Conservation (phyloP, 2,113 vertebrate genomes). For the Anguilla japonica region DNA sequence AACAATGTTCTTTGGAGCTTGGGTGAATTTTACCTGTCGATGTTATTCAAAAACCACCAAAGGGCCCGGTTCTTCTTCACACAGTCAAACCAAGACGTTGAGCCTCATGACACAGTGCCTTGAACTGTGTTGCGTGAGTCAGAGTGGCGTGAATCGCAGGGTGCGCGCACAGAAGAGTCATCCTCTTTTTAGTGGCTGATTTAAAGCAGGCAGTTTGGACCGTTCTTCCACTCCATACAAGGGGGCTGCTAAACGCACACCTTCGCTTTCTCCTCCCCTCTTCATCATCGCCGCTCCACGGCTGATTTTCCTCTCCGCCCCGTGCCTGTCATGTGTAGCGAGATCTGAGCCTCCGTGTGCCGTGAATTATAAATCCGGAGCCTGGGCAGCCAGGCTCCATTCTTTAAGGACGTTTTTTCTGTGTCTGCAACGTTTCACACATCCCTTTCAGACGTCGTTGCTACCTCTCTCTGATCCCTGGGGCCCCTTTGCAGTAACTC, state of each 20-base stretch:
- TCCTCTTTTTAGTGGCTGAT: conserved; percentile 7
- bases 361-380: conserved; percentile 8
- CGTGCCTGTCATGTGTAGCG: not conserved
- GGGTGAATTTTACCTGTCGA: not conserved
- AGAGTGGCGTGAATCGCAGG: not conserved
- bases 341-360: not conserved
- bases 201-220: conserved; percentile 8
- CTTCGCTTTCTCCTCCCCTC: not conserved
- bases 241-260: conserved; percentile 1
- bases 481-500: not conserved
- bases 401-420: conserved; percentile 11
- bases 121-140: not conserved
- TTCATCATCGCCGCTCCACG: not conserved
- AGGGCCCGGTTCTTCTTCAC: not conserved
- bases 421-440: conserved; percentile 7
- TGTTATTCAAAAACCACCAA: conserved; percentile 3
- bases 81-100: not conserved
- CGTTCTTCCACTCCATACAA: conserved; percentile 20
- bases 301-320: conserved; percentile 5
- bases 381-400: not conserved
- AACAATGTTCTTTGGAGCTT: conserved; percentile 11
- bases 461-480: not conserved
- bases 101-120: not conserved
- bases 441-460: not conserved
- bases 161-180: not conserved